Evolutionary conservation across 2,797 vertebrate genomes (phyloP).

Genomic region (Eurystomus glaucurus): DNA sequence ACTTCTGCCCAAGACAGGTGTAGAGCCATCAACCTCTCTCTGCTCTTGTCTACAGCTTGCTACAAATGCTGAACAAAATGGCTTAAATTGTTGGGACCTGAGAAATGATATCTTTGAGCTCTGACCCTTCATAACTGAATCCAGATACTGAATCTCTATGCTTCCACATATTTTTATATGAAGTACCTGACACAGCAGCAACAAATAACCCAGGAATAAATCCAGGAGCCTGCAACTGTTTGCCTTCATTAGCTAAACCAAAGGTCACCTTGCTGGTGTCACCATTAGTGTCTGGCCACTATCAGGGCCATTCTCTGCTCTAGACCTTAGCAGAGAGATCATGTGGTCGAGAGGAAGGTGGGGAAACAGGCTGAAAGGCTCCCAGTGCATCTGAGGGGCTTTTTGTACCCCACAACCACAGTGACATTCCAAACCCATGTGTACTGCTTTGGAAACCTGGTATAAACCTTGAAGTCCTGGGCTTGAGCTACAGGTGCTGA

Average conservation of each 20-base stretch:
- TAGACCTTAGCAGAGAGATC: neutral
- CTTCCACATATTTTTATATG: slow-evolving; percentile 22
- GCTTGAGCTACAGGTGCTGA: slow-evolving; percentile 21
- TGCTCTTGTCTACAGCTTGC: slow-evolving; percentile 26
- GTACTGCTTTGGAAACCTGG: neutral
- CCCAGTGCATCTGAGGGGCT: fast-evolving
- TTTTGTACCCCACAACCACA: neutral
- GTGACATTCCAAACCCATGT: neutral
- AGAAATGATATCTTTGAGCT: slow-evolving; percentile 67
- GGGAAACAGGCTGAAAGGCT: neutral
- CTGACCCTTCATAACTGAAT: slow-evolving; percentile 65
- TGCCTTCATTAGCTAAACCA: slow-evolving; percentile 38
- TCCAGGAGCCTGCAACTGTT: neutral
- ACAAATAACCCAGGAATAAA: slow-evolving; percentile 29
- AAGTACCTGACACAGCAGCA: slow-evolving; percentile 64
- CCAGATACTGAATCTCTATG: slow-evolving; percentile 42
- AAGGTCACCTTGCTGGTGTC: slow-evolving; percentile 43
- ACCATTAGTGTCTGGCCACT: neutral
- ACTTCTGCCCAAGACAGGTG: neutral
- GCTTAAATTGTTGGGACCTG: slow-evolving; percentile 32
- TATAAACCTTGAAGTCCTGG: neutral
- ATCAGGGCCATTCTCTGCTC: neutral
- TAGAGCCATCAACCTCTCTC: neutral
- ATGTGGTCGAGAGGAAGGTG: neutral
- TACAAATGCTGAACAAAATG: neutral